Percentiles rank a stretch among this genome's conserved stretches.
These are phyloP conservation scores for Tricholauxania praeusta DNA, from an alignment of 2,888 invertebrate genomes.

Conservation along the genomic window DNA sequence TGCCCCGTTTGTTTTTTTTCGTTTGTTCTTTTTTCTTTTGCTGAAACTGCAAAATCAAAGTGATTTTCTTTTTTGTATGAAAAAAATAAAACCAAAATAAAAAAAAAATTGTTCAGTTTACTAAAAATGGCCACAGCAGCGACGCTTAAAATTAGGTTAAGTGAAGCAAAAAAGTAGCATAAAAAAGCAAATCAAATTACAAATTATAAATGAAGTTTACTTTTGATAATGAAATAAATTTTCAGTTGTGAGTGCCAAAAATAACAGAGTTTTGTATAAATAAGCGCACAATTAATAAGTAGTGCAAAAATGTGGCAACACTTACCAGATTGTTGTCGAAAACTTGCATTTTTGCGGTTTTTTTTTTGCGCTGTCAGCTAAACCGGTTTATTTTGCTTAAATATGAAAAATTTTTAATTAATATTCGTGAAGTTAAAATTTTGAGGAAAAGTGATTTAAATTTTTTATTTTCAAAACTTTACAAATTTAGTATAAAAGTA, in stretches of 20 bases:
- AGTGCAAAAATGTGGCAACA: constrained; percentile 24
- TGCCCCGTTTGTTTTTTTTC: no score
- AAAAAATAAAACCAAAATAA: neutral
- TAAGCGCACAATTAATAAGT: no score
- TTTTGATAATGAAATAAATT: constrained; percentile 12
- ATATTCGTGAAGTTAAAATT: neutral
- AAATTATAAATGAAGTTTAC: constrained; percentile 3
- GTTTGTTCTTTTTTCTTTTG: no score
- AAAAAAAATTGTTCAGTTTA: neutral
- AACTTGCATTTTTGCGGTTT: constrained; percentile 57
- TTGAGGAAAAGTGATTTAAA: no score
- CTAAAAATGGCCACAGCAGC: neutral
- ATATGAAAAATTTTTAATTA: neutral
- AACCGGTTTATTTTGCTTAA: neutral
- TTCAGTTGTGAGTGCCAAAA: neutral
- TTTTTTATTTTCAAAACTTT: no score
- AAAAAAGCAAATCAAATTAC: no score
- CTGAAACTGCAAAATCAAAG: neutral
- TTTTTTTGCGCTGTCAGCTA: neutral
- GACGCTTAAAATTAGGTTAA: neutral
- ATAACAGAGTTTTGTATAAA: no score
- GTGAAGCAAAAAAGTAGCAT: neutral
- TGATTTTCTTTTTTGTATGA: no score
- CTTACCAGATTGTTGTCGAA: constrained; percentile 63
- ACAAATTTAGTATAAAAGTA: no score